A percentile compares a stretch with the other conserved stretches of the same genome.
These are phyloP conservation scores for Equus przewalskii DNA, from an alignment of 2,113 vertebrate species.

Conservation along the genomic window DNA sequence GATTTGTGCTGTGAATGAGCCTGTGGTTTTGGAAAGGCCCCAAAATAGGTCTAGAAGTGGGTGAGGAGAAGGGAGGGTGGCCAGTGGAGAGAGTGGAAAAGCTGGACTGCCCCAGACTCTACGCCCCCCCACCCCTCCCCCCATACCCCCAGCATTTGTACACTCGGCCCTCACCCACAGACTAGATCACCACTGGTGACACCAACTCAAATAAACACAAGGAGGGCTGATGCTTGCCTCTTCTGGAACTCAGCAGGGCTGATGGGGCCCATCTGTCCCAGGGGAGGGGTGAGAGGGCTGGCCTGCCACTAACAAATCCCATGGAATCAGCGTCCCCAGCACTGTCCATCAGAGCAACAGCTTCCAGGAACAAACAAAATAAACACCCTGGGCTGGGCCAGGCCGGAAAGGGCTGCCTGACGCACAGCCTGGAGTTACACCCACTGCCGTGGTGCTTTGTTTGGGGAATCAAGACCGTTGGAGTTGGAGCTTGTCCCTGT, in stretches of 20 bases:
- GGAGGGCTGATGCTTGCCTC: slow-evolving; percentile 78
- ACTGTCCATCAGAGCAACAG: slow-evolving; percentile 82
- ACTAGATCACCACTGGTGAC: slow-evolving; percentile 73
- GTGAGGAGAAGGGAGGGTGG: slow-evolving; percentile 43
- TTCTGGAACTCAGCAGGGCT: slow-evolving; percentile 66
- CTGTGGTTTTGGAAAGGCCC: slow-evolving; percentile 64
- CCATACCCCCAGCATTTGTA: slow-evolving; percentile 3
- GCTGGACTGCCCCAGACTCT: not conserved
- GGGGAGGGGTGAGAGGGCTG: slow-evolving; percentile 60
- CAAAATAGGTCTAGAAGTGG: slow-evolving; percentile 59
- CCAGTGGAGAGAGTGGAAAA: not conserved
- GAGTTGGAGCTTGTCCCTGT: slow-evolving; percentile 73
- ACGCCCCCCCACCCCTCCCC: not conserved
- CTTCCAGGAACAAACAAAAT: slow-evolving; percentile 87
- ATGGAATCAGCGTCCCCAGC: slow-evolving; percentile 79
- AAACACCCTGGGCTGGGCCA: slow-evolving; percentile 77
- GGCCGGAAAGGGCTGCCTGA: slow-evolving; percentile 82
- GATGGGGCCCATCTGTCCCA: slow-evolving; percentile 84
- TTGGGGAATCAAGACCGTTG: slow-evolving; percentile 75
- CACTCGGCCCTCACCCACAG: slow-evolving; percentile 73
- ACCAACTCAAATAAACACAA: slow-evolving; percentile 79
- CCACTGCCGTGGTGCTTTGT: slow-evolving; percentile 82
- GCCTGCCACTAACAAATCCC: slow-evolving; percentile 73
- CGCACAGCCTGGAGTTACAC: slow-evolving; percentile 78
- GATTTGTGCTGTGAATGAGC: slow-evolving; percentile 63